Base-by-base conservation (phyloP, 2,888 invertebrate species). In the Dasysyrphus tricinctus region DNA sequence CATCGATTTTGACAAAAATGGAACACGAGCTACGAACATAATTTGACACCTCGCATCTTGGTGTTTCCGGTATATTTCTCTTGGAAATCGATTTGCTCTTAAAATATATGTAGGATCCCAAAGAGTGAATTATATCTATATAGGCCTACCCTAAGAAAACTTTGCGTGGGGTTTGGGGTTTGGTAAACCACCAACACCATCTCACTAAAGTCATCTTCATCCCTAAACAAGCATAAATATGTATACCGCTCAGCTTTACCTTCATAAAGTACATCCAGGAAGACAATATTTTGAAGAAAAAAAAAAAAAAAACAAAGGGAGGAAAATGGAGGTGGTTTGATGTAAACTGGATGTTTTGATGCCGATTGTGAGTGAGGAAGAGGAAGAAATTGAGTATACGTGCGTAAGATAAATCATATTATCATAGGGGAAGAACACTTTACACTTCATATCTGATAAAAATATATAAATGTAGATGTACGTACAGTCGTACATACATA, bases 111-210 rank as follows among this genome's bases (percentile, higher is more conserved):
- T 34, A 54, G 54, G 69, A n/a, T 54, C 24, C 51, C 14, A 69
- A 54, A 69, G 69, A 39, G 54, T 44, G 32, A 54, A 69, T 29
- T 11, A 19, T 54, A n/a, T n/a, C n/a, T n/a, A n/a, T n/a, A n/a
- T 24, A 54, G 54, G 69, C 69, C 69, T 69, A 69, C 69, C 69
- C 69, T 69, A 69, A 51, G 69, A 11, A 51, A 69, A 69, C n/a
- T 9, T 37, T 24, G 37, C 39, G 51, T 69, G 19, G 37, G 7
- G 37, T 37, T 32, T 32, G 32, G 37, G 37, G 54, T 16, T 54
- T 51, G 39, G 54, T 14, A 11, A 47, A 47, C 29, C 65, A 65
- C 32, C 42, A 67, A 44, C 49, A 67, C 19, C 29, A 44, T 63
- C 24, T 29, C 14, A 42, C 24, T 29, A 2, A 34, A 65, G 47